Evolutionary conservation across 2,888 invertebrate species (phyloP).

Genomic region (Rhingia rostrata): DNA sequence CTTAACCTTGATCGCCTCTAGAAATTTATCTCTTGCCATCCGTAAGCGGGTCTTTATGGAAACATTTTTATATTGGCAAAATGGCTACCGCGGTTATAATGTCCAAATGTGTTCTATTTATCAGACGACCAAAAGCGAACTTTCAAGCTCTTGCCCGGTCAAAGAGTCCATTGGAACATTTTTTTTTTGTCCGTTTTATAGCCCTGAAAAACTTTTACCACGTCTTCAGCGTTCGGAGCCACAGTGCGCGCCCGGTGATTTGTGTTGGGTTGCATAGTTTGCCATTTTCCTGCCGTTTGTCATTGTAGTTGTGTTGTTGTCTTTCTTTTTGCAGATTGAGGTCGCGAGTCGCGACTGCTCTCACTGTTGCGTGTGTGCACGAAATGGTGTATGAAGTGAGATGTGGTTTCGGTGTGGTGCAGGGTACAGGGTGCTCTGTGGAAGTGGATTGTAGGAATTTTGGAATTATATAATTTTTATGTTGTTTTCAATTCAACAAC

Average conservation of each 20-base stretch:
- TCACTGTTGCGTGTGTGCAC: conserved; percentile 56
- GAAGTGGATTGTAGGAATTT: conserved; percentile 70
- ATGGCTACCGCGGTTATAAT: too few species aligned
- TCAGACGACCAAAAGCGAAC: too few species aligned
- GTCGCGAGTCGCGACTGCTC: conserved; percentile 53
- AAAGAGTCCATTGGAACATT: too few species aligned
- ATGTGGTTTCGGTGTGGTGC: neutral
- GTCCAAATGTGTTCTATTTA: too few species aligned
- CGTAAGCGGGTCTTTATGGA: too few species aligned
- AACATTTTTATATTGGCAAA: too few species aligned
- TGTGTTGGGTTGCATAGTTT: conserved; percentile 58
- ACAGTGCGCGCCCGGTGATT: neutral
- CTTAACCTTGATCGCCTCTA: too few species aligned
- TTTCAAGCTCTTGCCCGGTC: too few species aligned
- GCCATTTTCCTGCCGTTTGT: conserved; percentile 46
- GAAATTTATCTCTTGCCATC: too few species aligned
- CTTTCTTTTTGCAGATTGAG: conserved; percentile 64
- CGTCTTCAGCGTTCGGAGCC: too few species aligned
- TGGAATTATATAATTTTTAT: conserved; percentile 69
- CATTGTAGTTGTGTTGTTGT: conserved; percentile 39
- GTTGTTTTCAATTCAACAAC: conserved; percentile 19
- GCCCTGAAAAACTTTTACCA: too few species aligned
- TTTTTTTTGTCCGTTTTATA: too few species aligned
- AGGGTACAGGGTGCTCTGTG: conserved; percentile 33
- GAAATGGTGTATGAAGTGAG: conserved; percentile 5